phyloP scores from a whole-genome alignment of 2,888 invertebrate genomes.

The Nomada ruficornis region DNA sequence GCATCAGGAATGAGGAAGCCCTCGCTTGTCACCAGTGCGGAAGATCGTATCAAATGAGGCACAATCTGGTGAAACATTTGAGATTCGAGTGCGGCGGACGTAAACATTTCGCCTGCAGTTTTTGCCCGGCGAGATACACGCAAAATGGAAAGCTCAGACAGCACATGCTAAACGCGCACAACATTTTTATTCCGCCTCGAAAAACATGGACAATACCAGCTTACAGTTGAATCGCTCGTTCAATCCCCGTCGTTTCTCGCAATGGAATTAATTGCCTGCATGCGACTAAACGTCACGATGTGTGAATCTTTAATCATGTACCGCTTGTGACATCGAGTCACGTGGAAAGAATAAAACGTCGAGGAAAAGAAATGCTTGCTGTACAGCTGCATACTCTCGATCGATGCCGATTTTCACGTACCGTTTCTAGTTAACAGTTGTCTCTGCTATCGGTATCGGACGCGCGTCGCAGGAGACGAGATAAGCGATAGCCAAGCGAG shows the following conservation, averaged over 20 bases:
- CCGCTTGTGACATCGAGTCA: neutral
- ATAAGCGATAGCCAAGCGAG: neutral
- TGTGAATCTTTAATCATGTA: conserved; percentile 7
- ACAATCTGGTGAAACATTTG: conserved; percentile 77
- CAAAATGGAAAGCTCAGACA: conserved; percentile 70
- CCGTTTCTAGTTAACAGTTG: neutral
- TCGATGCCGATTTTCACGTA: neutral
- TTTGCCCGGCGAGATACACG: conserved; percentile 69
- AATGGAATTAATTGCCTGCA: too few relatives aligned
- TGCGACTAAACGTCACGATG: too few relatives aligned
- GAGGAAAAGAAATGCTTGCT: neutral
- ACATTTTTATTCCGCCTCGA: conserved; percentile 71
- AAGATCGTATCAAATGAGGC: conserved; percentile 74
- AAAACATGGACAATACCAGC: conserved; percentile 44
- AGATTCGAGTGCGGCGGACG: conserved; percentile 81
- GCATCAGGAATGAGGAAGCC: conserved; percentile 10
- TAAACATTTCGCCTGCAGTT: conserved; percentile 62
- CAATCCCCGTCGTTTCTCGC: neutral
- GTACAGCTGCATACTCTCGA: neutral
- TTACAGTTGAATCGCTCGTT: neutral
- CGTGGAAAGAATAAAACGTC: conserved; percentile 9
- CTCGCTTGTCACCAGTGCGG: conserved; percentile 76
- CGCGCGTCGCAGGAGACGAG: too few relatives aligned
- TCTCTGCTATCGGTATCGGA: too few relatives aligned
- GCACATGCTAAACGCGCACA: conserved; percentile 70